A percentile compares a stretch with the other conserved stretches of the same genome.
Conservation (phyloP, 2,888 invertebrate genomes). For the Lepidocyrtinus sp. region DNA sequence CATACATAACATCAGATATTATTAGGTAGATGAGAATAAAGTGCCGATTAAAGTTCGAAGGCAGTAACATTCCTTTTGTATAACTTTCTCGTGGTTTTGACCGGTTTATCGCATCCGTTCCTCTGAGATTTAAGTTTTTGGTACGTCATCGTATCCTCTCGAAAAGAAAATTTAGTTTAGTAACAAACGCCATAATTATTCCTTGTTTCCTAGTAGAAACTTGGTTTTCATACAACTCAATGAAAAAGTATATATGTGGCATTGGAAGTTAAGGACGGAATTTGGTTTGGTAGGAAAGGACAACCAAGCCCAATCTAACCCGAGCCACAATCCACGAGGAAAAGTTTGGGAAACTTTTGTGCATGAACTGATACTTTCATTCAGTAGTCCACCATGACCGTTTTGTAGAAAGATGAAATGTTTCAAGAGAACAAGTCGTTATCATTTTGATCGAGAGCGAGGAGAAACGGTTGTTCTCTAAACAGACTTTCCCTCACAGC, state of each 20-base stretch:
- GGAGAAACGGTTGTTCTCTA: neutral
- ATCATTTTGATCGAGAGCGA: neutral
- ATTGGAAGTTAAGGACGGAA: too few relatives aligned
- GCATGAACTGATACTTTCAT: conserved; percentile 16
- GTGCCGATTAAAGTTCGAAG: too few relatives aligned
- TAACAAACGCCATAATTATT: conserved; percentile 9
- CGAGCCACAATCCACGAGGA: conserved; percentile 16
- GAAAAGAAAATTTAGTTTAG: neutral
- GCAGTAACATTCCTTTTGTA: too few relatives aligned
- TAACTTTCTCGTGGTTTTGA: too few relatives aligned
- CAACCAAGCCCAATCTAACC: neutral
- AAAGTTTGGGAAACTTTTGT: neutral
- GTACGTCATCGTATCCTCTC: too few relatives aligned
- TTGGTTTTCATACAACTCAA: neutral
- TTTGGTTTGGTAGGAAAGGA: too few relatives aligned
- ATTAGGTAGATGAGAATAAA: too few relatives aligned
- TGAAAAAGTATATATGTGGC: conserved; percentile 5
- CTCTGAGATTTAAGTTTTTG: too few relatives aligned
- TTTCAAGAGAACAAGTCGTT: neutral
- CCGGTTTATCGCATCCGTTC: too few relatives aligned
- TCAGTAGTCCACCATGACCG: conserved; percentile 5
- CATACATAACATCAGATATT: too few relatives aligned
- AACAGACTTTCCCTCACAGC: neutral
- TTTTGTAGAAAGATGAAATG: conserved; percentile 16
- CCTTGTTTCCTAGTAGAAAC: neutral